Base-by-base conservation (phyloP, 2,888 invertebrate genomes). In the Sepioteuthis lessoniana region DNA sequence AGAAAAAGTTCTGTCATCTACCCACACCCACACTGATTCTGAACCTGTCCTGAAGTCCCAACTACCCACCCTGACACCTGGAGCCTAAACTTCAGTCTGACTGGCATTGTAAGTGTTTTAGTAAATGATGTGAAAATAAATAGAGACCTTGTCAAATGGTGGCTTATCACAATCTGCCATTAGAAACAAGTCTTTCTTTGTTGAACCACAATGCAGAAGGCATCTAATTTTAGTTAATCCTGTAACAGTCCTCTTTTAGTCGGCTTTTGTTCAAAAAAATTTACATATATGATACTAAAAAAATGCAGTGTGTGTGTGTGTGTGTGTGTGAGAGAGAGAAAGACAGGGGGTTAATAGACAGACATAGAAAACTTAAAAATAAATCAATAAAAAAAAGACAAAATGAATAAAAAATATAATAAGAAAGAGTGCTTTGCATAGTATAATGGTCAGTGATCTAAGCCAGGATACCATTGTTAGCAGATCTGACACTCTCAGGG, bases 41-140 rank as follows among this genome's bases (percentile, higher is more conserved):
- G 55, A 55, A 21, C n/a, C 35, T 76, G 76, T 76, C 76, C n/a
- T 76, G n/a, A 76, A 76, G n/a, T 76, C 76, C 28, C 25, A 16
- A 16, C 50, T 13, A 1, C 60, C n/a, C 76, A 16, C n/a, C 76
- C n/a, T 35, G n/a, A 76, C 76, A 76, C 76, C n/a, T n/a, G 76
- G n/a, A n/a, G 76, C n/a, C 76, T 76, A 76, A 76, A 76, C 76
- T 76, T 76, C 76, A n/a, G 76, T 76, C 76, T 76, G 76, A 76
- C 76, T 76, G 76, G 76, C 76, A 76, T 76, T 76, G 76, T 76
- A 76, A 76, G 76, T 76, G 76, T 76, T 76, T 76, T 76, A 35
- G 76, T 76, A 76, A 76, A n/a, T 76, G 76, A 16, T 76, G 76
- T 76, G n/a, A 76, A 76, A 76, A 76, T 76, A 76, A 76, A 76